Conservation (phyloP, 92 coral and sea anemone species). For the Galaxea fascicularis region DNA sequence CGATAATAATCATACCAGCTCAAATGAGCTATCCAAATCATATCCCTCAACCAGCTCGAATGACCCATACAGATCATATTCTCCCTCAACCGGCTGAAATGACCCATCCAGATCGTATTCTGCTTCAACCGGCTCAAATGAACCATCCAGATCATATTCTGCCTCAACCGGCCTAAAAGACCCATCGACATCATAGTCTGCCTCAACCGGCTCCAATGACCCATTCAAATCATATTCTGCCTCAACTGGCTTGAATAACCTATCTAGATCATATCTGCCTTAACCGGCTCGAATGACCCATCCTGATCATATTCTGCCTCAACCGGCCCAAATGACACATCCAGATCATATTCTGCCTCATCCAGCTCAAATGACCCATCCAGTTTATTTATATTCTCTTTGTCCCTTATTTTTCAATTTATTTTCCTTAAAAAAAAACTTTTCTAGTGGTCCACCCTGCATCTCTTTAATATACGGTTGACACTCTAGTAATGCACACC, state of each 20-base stretch:
- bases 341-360: neutral
- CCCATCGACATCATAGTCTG: no score
- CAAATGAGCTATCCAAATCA: slow-evolving; percentile 13
- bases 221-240: no score
- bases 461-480: neutral
- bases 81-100: no score
- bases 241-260: neutral
- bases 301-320: neutral
- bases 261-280: slow-evolving; percentile 10
- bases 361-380: slow-evolving; percentile 4
- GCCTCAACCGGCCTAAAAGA: no score
- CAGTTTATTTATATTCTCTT: slow-evolving; percentile 5
- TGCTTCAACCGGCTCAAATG: no score
- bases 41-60: slow-evolving; percentile 5
- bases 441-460: slow-evolving; percentile 16
- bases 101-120: no score
- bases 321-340: neutral
- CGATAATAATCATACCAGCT: slow-evolving; percentile 10
- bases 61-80: neutral
- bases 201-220: no score
- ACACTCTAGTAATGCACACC: slow-evolving; percentile 13
- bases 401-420: slow-evolving; percentile 8
- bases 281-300: neutral
- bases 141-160: no score
- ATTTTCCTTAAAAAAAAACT: slow-evolving; percentile 1